Evolutionary conservation across 2,888 invertebrate genomes (phyloP).

Genomic region (Dryobotodes eremita): DNA sequence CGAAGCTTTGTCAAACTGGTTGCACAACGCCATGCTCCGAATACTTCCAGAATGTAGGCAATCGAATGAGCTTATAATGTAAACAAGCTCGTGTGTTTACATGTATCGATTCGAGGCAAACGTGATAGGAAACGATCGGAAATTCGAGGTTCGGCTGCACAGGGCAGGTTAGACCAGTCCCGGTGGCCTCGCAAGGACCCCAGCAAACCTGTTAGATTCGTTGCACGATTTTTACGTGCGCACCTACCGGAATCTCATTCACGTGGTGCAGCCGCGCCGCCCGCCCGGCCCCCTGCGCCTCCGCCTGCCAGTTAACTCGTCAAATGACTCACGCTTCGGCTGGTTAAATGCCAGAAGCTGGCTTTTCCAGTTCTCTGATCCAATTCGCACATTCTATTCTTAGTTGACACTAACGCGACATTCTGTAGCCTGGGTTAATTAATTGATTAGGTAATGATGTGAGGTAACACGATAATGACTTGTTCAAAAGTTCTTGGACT

Average conservation of each 20-base stretch:
- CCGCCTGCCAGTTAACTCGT: slow-evolving; percentile 88
- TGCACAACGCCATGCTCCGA: slow-evolving; percentile 69
- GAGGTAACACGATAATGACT: slow-evolving; percentile 29
- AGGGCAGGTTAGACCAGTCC: slow-evolving; percentile 91
- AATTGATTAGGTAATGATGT: slow-evolving; percentile 61
- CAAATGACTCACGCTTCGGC: slow-evolving; percentile 89
- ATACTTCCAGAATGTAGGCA: slow-evolving; percentile 62
- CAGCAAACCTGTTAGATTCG: slow-evolving; percentile 91
- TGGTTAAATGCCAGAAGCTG: slow-evolving; percentile 89
- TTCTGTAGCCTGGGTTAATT: slow-evolving; percentile 68
- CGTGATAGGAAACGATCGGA: slow-evolving; percentile 88
- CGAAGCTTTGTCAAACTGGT: slow-evolving; percentile 75
- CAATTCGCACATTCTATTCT: slow-evolving; percentile 87
- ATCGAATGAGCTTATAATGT: slow-evolving; percentile 68
- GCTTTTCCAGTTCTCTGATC: slow-evolving; percentile 90
- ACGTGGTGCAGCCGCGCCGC: slow-evolving; percentile 85
- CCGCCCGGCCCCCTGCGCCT: slow-evolving; percentile 77
- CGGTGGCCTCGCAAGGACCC: slow-evolving; percentile 90
- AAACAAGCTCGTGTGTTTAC: slow-evolving; percentile 77
- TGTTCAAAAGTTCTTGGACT: slow-evolving; percentile 16
- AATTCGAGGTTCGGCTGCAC: slow-evolving; percentile 89
- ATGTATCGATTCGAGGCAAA: slow-evolving; percentile 80
- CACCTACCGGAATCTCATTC: slow-evolving; percentile 91
- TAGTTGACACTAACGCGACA: slow-evolving; percentile 72
- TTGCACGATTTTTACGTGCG: slow-evolving; percentile 91